Conservation (phyloP, 2,888 invertebrate species). For the Cremastinae sp. region DNA sequence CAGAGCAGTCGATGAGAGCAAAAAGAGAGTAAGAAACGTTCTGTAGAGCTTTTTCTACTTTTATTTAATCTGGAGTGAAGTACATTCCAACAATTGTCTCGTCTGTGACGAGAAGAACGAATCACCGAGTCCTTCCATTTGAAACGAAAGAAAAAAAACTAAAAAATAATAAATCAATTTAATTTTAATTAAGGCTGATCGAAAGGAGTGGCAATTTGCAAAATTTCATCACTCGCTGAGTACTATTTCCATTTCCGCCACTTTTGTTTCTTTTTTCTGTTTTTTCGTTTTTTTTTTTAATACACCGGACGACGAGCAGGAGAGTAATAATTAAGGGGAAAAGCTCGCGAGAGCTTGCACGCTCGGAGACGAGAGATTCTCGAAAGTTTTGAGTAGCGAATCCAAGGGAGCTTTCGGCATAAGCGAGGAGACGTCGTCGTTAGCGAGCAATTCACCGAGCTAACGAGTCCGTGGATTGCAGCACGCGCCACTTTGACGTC, state of each 20-base stretch:
- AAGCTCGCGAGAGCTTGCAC: background rate
- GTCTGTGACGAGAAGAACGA: background rate
- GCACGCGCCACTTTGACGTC: slow-evolving; percentile 27
- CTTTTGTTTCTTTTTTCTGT: background rate
- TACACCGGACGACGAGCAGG: background rate
- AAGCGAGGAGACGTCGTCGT: slow-evolving; percentile 37
- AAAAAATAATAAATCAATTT: too few species aligned
- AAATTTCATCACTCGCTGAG: too few species aligned
- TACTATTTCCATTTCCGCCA: too few species aligned
- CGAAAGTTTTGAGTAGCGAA: slow-evolving; percentile 33
- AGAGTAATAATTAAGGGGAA: slow-evolving; percentile 31
- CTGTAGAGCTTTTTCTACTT: slow-evolving; percentile 5
- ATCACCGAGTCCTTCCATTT: too few species aligned
- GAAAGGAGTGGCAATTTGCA: too few species aligned
- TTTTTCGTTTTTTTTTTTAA: slow-evolving; percentile 23
- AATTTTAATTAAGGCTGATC: too few species aligned
- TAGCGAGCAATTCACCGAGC: slow-evolving; percentile 46
- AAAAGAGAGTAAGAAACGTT: background rate
- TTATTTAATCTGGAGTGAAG: background rate
- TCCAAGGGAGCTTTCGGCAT: slow-evolving; percentile 9
- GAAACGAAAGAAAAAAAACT: too few species aligned
- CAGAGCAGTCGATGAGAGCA: background rate
- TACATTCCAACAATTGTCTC: background rate
- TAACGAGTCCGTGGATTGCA: slow-evolving; percentile 44
- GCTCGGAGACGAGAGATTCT: slow-evolving; percentile 20